Evolutionary conservation across 2,113 vertebrate species (phyloP), one percentile per base, ranked within the genome.

Genomic region (Sigmodon hispidus): DNA sequence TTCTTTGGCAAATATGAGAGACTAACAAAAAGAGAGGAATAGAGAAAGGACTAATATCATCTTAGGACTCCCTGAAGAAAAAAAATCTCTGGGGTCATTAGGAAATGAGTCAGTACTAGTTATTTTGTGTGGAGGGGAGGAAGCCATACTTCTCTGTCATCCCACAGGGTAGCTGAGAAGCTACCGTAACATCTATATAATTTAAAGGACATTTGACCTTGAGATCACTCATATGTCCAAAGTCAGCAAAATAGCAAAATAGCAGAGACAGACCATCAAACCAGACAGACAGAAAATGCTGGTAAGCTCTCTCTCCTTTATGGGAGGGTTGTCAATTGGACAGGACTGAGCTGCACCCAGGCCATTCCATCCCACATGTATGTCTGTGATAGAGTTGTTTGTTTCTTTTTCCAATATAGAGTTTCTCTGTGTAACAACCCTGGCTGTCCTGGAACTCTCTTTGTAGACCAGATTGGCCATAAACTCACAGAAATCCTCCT

Each of bases 131-230:
- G n/a, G 40, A 57, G n/a, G 5, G 55, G 45, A 17, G 50, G 31
- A 26, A 73, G 9, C n/a, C 13, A 24, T 36, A 7, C 13, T 69
- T 36, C 12, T 61, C 31, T 11, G 11, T 26, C 12, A 9, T n/a
- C 29, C 29, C n/a, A 19, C 22, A 52, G n/a, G 40, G 52, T 43
- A 61, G 34, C 4, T 12, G 15, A 4, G 45, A 77, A 88, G 59
- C 22, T 0, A 0, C 19, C 0, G 0, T 22, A 16, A 45, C 1
- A 45, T 24, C 3, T 7, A 48, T 0, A 8, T 26, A 13, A 11
- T 0, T 34, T n/a, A 4, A 4, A 24, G 43, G 29, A 45, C 36
- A 13, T 63, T 61, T 13, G 15, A 24, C n/a, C 11, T 3, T 24
- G 6, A 75, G 50, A 31, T 52, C 48, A 67, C 0, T 2, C 10